phyloP scores from a whole-genome alignment of 2,888 invertebrate species.

The Drosophila ezoana region DNA sequence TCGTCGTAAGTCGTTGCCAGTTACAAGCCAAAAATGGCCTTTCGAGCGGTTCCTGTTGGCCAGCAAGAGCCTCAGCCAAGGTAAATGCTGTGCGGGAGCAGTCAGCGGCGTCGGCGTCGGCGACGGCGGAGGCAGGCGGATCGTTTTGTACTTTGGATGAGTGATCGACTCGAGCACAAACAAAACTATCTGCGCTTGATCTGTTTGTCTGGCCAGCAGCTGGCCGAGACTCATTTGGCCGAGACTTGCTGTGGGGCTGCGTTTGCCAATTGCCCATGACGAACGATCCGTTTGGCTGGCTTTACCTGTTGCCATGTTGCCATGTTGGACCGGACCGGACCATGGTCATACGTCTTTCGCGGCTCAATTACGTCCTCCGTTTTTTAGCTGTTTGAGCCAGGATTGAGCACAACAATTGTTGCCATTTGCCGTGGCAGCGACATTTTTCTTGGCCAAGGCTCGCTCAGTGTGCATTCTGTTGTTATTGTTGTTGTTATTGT shows the following conservation, averaged over 20 bases:
- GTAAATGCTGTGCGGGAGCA: constrained; percentile 63
- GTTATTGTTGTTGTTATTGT: neutral
- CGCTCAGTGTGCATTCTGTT: constrained; percentile 13
- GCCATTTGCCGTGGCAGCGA: constrained; percentile 73
- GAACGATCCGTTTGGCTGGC: constrained; percentile 77
- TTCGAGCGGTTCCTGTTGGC: constrained; percentile 51
- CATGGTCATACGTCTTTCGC: constrained; percentile 68
- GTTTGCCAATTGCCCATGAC: constrained; percentile 76
- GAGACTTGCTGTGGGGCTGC: constrained; percentile 35
- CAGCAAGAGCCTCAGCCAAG: constrained; percentile 9
- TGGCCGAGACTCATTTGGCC: constrained; percentile 35
- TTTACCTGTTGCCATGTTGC: constrained; percentile 66
- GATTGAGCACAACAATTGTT: constrained; percentile 48
- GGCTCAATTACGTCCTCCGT: constrained; percentile 46
- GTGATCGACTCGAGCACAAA: constrained; percentile 79
- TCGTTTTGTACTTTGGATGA: constrained; percentile 69
- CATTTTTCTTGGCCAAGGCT: constrained; percentile 67
- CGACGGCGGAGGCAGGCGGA: constrained; percentile 24
- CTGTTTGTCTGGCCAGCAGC: constrained; percentile 53
- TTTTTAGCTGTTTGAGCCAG: constrained; percentile 55
- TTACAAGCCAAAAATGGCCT: constrained; percentile 69
- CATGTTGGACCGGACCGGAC: constrained; percentile 18
- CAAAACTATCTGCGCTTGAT: constrained; percentile 77
- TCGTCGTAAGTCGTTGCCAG: constrained; percentile 60
- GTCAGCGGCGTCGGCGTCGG: constrained; percentile 35